These are phyloP conservation scores for Gallinago solitaria DNA, from an alignment of 2,797 vertebrate genomes.

Conservation along the genomic window DNA sequence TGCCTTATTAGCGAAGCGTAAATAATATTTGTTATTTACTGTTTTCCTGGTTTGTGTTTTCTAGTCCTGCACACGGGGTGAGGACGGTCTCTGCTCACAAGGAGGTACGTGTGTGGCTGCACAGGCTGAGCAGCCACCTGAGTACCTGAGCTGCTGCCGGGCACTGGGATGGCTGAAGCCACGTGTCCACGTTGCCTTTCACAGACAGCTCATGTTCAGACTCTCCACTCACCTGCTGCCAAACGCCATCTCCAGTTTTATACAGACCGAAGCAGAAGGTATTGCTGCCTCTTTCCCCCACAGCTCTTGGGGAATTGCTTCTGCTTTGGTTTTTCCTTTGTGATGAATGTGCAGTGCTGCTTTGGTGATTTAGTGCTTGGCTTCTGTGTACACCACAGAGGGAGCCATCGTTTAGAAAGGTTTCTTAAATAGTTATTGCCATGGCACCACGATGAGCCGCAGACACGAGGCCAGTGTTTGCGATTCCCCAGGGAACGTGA, in stretches of 20 bases:
- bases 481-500: neutral
- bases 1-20: neutral
- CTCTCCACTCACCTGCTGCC: neutral
- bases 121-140: no score
- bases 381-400: neutral
- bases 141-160: neutral
- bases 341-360: neutral
- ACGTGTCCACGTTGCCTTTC: rapidly evolving
- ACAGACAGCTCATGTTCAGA: rapidly evolving
- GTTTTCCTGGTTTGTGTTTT: neutral
- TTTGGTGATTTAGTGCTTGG: neutral
- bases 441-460: neutral
- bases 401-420: neutral
- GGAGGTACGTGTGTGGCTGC: neutral
- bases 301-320: neutral
- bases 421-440: neutral
- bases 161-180: neutral
- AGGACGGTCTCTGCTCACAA: neutral
- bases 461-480: neutral
- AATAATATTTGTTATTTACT: neutral
- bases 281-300: neutral
- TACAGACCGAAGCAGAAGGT: neutral
- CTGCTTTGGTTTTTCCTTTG: neutral
- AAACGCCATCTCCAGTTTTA: neutral
- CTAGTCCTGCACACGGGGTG: rapidly evolving